Evolutionary conservation across 2,797 vertebrate genomes (phyloP).

Genomic region (Gobionotothen gibberifrons): DNA sequence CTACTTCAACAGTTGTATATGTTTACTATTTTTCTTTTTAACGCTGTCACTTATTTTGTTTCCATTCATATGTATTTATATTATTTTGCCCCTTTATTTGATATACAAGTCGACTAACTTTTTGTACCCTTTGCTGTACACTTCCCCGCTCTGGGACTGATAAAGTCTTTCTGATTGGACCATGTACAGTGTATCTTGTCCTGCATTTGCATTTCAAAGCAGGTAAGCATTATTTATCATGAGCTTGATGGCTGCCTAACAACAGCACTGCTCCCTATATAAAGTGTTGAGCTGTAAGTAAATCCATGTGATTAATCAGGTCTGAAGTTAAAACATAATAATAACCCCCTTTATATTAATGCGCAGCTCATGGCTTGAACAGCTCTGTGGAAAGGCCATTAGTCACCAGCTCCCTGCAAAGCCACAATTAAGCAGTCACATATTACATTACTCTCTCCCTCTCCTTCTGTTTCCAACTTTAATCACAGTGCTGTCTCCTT

Average conservation of each 20-base stretch:
- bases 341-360: slow-evolving; percentile 86
- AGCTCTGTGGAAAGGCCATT: slow-evolving; percentile 81
- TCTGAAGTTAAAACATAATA: slow-evolving; percentile 86
- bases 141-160: too few species aligned
- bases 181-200: slow-evolving; percentile 54
- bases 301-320: slow-evolving; percentile 83
- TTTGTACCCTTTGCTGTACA: too few species aligned
- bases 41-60: too few species aligned
- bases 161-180: not conserved
- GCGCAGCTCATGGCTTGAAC: slow-evolving; percentile 80
- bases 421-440: slow-evolving; percentile 82
- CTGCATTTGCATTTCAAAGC: slow-evolving; percentile 75
- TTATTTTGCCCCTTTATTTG: too few species aligned
- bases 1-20: too few species aligned
- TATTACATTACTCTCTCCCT: slow-evolving; percentile 70
- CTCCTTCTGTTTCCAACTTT: slow-evolving; percentile 68
- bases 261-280: slow-evolving; percentile 60
- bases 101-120: too few species aligned
- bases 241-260: slow-evolving; percentile 69
- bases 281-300: slow-evolving; percentile 75
- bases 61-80: too few species aligned
- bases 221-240: slow-evolving; percentile 55
- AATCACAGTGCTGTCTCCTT: slow-evolving; percentile 76
- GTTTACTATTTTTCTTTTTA: too few species aligned
- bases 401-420: slow-evolving; percentile 81